Percentiles rank a stretch among this genome's conserved stretches.
Conservation (phyloP, 2,888 invertebrate genomes). For the Agriopis marginaria region DNA sequence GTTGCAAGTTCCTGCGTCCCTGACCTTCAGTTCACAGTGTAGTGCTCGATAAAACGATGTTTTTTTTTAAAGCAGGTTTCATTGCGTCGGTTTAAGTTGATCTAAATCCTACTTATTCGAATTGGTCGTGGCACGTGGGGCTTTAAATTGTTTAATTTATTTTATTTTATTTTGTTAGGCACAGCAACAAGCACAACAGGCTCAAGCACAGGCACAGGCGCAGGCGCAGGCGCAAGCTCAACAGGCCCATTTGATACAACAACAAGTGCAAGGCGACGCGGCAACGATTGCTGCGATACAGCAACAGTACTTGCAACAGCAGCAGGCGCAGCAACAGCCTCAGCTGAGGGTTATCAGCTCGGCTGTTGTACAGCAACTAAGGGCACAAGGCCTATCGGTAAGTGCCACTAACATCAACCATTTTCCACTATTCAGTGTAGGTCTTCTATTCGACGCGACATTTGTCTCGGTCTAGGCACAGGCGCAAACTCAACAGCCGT, state of each 20-base stretch:
- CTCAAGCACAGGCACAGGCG: slow-evolving; percentile 47
- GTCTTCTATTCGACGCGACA: no score
- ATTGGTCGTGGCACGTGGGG: no score
- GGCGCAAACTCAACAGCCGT: slow-evolving; percentile 73
- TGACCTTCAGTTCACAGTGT: no score
- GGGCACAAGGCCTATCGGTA: slow-evolving; percentile 83
- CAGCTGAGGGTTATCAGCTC: slow-evolving; percentile 87
- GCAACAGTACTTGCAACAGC: slow-evolving; percentile 80
- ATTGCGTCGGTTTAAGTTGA: no score
- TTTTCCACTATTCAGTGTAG: no score
- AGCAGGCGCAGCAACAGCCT: slow-evolving; percentile 81
- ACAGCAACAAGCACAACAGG: slow-evolving; percentile 71
- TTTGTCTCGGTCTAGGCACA: no score
- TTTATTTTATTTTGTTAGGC: slow-evolving; percentile 44
- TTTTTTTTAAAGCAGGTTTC: no score
- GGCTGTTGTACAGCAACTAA: slow-evolving; percentile 86
- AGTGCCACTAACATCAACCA: slow-evolving; percentile 46
- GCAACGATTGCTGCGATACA: slow-evolving; percentile 82
- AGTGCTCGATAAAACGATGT: no score
- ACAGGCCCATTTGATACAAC: slow-evolving; percentile 72
- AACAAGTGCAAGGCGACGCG: slow-evolving; percentile 78
- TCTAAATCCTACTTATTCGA: no score
- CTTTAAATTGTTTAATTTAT: not conserved
- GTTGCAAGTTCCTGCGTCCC: no score
- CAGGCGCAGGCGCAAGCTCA: slow-evolving; percentile 53